A percentile compares a stretch with the other conserved stretches of the same genome.
Evolutionary conservation across 2,888 invertebrate genomes (phyloP).

Genomic region (Antheraea assamensis): DNA sequence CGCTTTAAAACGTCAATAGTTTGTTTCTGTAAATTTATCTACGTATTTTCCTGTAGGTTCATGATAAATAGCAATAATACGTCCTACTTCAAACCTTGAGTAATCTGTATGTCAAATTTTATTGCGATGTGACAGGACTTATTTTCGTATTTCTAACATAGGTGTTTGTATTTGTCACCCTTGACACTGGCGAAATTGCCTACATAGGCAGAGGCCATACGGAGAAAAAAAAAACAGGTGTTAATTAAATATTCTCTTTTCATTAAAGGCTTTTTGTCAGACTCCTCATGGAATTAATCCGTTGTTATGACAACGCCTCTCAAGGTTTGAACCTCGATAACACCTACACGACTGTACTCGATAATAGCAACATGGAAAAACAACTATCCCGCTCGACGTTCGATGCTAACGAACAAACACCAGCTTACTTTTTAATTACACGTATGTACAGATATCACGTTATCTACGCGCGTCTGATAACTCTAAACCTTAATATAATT

Average conservation of each 20-base stretch:
- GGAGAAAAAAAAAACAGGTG: too few species aligned
- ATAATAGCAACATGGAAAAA: constrained; percentile 1
- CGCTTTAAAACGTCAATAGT: neutral
- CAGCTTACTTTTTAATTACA: constrained; percentile 29
- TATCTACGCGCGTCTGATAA: constrained; percentile 23
- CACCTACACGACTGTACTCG: neutral
- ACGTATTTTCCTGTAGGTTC: too few species aligned
- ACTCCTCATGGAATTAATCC: neutral
- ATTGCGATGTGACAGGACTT: too few species aligned
- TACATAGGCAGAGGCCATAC: too few species aligned
- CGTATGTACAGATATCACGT: constrained; percentile 22
- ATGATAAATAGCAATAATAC: too few species aligned
- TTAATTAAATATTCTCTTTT: neutral
- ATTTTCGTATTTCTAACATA: too few species aligned
- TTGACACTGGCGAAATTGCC: too few species aligned
- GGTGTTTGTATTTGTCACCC: too few species aligned
- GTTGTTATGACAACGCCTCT: neutral
- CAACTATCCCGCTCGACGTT: neutral
- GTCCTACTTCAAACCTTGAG: too few species aligned
- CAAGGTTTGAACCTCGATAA: constrained; percentile 4
- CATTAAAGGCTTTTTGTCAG: neutral
- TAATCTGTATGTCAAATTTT: too few species aligned
- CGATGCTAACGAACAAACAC: constrained; percentile 13
- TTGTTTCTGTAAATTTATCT: too few species aligned
- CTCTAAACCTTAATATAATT: constrained; percentile 10